Percentiles rank a stretch among this genome's conserved stretches.
Conservation (phyloP, 1,140 invertebrate species). For the Heterodera carotae region DNA sequence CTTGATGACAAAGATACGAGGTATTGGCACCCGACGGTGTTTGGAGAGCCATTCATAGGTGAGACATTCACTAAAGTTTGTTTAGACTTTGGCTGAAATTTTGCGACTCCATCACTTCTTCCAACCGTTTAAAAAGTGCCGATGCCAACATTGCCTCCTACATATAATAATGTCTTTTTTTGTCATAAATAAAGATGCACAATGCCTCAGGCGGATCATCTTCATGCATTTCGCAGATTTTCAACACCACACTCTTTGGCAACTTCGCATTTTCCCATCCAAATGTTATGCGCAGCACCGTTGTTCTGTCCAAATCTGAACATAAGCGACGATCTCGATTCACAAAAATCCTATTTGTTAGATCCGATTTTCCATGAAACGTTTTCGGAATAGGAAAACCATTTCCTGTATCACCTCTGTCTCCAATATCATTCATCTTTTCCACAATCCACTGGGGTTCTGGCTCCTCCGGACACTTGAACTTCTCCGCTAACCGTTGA, state of each 20-base stretch:
- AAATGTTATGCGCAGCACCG: slow-evolving; percentile 59
- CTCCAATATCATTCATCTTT: slow-evolving; percentile 49
- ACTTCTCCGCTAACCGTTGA: slow-evolving; percentile 55
- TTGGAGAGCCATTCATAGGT: slow-evolving; percentile 62
- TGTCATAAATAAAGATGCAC: slow-evolving; percentile 44
- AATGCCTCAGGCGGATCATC: slow-evolving; percentile 42
- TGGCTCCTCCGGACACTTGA: slow-evolving; percentile 49
- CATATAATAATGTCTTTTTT: slow-evolving; percentile 15
- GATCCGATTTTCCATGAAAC: too few relatives aligned
- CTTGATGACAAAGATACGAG: slow-evolving; percentile 61
- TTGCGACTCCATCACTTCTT: background rate
- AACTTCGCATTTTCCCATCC: slow-evolving; percentile 59
- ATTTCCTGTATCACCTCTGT: too few relatives aligned
- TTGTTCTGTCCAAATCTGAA: slow-evolving; percentile 57
- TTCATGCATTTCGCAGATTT: slow-evolving; percentile 52
- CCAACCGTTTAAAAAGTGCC: slow-evolving; percentile 17
- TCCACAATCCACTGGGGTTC: slow-evolving; percentile 63
- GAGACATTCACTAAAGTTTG: slow-evolving; percentile 57
- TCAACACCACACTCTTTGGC: slow-evolving; percentile 58
- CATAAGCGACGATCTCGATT: too few relatives aligned
- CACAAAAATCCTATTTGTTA: too few relatives aligned
- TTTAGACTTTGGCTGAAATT: background rate
- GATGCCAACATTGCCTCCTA: slow-evolving; percentile 35
- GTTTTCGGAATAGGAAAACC: too few relatives aligned
- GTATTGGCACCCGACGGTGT: slow-evolving; percentile 54